These are phyloP conservation scores for Suillia variegata DNA, from an alignment of 2,888 invertebrate genomes.

Conservation along the genomic window DNA sequence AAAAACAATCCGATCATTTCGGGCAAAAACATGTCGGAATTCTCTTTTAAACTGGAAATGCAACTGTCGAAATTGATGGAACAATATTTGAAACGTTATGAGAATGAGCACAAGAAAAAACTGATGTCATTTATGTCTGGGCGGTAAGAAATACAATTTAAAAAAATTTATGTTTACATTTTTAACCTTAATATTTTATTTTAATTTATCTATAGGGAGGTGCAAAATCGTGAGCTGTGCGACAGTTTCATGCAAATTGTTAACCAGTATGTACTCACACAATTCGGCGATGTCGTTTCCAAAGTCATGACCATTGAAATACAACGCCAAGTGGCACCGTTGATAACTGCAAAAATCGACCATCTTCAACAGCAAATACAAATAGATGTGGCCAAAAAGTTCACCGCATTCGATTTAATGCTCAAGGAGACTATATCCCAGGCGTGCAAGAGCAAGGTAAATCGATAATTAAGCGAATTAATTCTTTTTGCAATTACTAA, in stretches of 20 bases:
- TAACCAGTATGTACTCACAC: constrained; percentile 64
- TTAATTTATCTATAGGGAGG: constrained; percentile 55
- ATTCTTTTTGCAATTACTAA: not conserved
- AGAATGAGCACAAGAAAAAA: constrained; percentile 57
- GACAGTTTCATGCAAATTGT: constrained; percentile 64
- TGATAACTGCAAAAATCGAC: constrained; percentile 69
- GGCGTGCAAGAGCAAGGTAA: constrained; percentile 78
- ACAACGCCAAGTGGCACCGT: constrained; percentile 63
- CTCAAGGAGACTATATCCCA: constrained; percentile 81
- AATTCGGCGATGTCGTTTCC: constrained; percentile 65
- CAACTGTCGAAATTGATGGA: constrained; percentile 58
- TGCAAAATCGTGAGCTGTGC: constrained; percentile 63
- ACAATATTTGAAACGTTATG: constrained; percentile 58
- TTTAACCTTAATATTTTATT: not conserved
- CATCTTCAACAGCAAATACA: constrained; percentile 76
- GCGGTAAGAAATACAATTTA: constrained; percentile 40
- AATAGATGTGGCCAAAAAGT: constrained; percentile 73
- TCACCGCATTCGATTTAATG: constrained; percentile 74
- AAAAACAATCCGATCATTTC: constrained; percentile 35
- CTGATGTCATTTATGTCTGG: constrained; percentile 53
- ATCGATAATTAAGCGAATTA: too few species aligned
- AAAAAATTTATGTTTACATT: not conserved
- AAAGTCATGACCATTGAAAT: constrained; percentile 66
- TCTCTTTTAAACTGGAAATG: constrained; percentile 57
- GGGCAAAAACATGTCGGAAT: constrained; percentile 48